A percentile compares a stretch with the other conserved stretches of the same genome.
phyloP scores from a whole-genome alignment of 2,797 vertebrate genomes.

The Thunnus albacares region DNA sequence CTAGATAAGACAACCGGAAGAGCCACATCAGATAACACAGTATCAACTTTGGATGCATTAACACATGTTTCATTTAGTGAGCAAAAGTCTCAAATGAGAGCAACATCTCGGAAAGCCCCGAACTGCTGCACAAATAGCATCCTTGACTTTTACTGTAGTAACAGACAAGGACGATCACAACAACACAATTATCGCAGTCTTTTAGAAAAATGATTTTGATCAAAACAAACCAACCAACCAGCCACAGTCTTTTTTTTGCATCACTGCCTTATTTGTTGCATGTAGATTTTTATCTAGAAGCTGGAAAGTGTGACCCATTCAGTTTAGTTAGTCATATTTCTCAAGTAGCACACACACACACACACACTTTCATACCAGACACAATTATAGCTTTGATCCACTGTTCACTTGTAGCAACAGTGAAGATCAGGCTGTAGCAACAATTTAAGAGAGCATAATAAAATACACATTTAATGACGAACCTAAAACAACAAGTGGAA shows the following conservation, averaged over 20 bases:
- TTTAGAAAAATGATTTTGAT: background rate
- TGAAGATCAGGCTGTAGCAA: background rate
- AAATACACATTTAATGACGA: too few species aligned
- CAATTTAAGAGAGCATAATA: too few species aligned
- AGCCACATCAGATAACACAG: constrained; percentile 59
- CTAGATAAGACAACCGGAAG: constrained; percentile 68
- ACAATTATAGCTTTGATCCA: background rate
- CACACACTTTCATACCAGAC: too few species aligned
- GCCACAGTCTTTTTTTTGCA: background rate
- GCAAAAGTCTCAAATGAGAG: constrained; percentile 16
- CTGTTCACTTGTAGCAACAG: background rate
- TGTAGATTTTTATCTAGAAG: constrained; percentile 11
- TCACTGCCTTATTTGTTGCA: background rate
- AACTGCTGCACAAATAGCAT: background rate
- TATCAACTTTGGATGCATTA: constrained; percentile 40
- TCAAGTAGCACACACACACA: background rate
- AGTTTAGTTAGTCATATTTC: background rate
- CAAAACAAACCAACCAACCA: background rate
- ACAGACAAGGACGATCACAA: background rate
- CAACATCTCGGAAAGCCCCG: background rate
- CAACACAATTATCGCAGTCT: background rate
- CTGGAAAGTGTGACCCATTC: background rate
- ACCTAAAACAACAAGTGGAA: too few species aligned
- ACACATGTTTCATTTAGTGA: constrained; percentile 48
- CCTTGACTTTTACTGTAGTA: background rate